Conservation (phyloP, 2,888 invertebrate genomes). For the Tyria jacobaeae region DNA sequence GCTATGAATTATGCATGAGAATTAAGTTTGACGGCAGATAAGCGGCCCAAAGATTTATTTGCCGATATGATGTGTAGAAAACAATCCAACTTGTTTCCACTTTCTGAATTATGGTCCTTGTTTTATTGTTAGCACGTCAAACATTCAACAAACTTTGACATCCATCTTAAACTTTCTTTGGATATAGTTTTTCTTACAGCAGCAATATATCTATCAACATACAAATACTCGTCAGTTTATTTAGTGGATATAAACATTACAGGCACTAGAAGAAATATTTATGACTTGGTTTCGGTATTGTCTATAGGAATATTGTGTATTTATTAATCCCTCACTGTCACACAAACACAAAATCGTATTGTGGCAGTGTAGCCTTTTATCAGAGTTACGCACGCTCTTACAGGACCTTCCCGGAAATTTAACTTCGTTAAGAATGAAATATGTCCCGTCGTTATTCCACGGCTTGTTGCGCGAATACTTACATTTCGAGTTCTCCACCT, state of each 20-base stretch:
- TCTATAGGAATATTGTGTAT: constrained; percentile 43
- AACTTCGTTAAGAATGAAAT: constrained; percentile 87
- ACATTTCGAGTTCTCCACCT: constrained; percentile 82
- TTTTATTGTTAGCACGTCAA: constrained; percentile 82
- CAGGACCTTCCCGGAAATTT: constrained; percentile 84
- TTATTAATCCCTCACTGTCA: constrained; percentile 56
- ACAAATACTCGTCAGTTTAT: not conserved
- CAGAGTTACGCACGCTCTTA: constrained; percentile 83
- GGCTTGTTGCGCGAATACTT: constrained; percentile 85
- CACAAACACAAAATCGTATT: constrained; percentile 70
- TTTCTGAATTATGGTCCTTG: constrained; percentile 82
- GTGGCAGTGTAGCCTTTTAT: constrained; percentile 78
- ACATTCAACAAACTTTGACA: constrained; percentile 59
- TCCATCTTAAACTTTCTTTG: constrained; percentile 42
- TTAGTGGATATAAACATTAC: constrained; percentile 9
- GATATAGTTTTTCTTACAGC: constrained; percentile 20
- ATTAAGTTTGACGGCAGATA: constrained; percentile 85
- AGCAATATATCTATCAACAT: constrained; percentile 13
- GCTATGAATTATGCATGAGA: constrained; percentile 85
- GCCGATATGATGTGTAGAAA: constrained; percentile 85
- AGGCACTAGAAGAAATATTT: not conserved
- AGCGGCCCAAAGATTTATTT: constrained; percentile 84
- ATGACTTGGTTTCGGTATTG: constrained; percentile 24
- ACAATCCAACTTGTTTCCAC: constrained; percentile 83
- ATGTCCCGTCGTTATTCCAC: constrained; percentile 84